Conservation (phyloP, 92 coral and sea anemone species). For the Pocillopora grandis region DNA sequence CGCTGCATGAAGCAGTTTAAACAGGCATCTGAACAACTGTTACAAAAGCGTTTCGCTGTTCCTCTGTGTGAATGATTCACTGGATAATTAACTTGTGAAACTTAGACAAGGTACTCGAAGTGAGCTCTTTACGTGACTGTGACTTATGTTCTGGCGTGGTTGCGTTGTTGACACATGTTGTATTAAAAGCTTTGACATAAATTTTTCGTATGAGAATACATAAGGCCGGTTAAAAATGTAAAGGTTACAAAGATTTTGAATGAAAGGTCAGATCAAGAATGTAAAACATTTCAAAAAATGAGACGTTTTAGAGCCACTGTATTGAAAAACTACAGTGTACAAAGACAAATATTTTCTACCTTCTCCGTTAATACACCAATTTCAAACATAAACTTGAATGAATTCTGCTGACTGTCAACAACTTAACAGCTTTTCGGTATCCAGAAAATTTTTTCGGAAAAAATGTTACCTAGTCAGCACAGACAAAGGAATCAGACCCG, state of each 20-base stretch:
- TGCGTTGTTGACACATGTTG: constrained; percentile 34
- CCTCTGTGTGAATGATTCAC: neutral
- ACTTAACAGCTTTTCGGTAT: neutral
- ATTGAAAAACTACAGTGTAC: neutral
- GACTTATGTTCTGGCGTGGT: constrained; percentile 21
- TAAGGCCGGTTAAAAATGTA: constrained; percentile 18
- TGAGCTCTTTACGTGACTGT: neutral
- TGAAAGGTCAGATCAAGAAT: constrained; percentile 38
- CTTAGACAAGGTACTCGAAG: neutral
- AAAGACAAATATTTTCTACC: constrained; percentile 4
- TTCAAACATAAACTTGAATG: neutral
- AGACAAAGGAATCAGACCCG: constrained; percentile 5
- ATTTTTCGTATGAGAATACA: constrained; percentile 32
- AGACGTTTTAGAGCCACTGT: neutral
- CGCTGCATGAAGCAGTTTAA: constrained; percentile 28
- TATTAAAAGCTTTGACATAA: constrained; percentile 22
- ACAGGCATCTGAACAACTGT: constrained; percentile 10
- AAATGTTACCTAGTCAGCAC: constrained; percentile 24
- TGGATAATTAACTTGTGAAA: neutral
- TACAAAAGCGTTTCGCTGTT: constrained; percentile 1
- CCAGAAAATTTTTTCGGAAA: constrained; percentile 12
- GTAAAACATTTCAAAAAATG: constrained; percentile 26
- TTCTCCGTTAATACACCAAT: constrained; percentile 8
- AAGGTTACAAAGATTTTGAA: constrained; percentile 31
- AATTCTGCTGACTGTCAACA: neutral